Conservation (phyloP, 2,888 invertebrate genomes). For the Synergus laeviventris region DNA sequence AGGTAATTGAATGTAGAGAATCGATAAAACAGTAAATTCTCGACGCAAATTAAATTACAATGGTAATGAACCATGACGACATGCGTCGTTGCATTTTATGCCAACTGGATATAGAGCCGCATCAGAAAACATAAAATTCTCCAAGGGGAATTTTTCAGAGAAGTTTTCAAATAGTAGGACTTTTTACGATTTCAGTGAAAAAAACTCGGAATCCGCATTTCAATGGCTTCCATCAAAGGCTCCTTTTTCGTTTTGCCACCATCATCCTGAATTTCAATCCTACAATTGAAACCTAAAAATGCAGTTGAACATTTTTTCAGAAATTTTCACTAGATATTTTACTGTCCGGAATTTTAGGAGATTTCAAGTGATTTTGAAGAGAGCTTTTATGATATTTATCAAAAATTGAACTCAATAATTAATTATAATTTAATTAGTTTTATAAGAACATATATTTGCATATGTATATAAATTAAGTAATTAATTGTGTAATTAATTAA, state of each 20-base stretch:
- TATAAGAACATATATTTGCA: background rate
- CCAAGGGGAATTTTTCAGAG: background rate
- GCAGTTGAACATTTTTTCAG: no score
- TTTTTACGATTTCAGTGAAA: background rate
- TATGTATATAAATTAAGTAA: background rate
- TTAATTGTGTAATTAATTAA: background rate
- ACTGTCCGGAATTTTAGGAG: no score
- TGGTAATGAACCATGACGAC: conserved; percentile 10
- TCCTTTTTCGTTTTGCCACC: background rate
- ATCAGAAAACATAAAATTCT: background rate
- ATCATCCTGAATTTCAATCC: background rate
- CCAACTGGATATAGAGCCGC: background rate
- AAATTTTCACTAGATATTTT: no score
- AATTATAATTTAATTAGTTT: background rate
- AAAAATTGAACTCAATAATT: background rate
- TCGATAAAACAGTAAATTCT: conserved; percentile 23
- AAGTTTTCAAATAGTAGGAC: background rate
- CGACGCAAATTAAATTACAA: conserved; percentile 20
- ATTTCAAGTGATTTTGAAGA: no score
- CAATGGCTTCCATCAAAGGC: background rate
- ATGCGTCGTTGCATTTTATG: background rate
- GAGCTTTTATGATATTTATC: no score
- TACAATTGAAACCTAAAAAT: background rate
- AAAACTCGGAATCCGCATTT: background rate
- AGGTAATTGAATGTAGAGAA: conserved; percentile 18